Evolutionary conservation across 2,113 vertebrate species (phyloP).

Genomic region (Emydocephalus ijimae): DNA sequence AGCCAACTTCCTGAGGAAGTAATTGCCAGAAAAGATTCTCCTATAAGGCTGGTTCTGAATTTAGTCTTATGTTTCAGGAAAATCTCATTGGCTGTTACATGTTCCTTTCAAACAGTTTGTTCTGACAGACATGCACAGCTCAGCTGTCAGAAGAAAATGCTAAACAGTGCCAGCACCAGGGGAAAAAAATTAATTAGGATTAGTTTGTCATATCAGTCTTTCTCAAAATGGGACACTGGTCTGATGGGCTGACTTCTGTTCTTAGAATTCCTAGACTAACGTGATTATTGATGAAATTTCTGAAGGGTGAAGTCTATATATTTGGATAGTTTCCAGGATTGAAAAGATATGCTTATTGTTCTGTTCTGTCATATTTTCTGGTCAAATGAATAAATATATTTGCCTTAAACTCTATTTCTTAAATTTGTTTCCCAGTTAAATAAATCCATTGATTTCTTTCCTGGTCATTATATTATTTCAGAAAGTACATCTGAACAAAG

Average conservation of each 20-base stretch:
- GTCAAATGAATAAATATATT: not conserved
- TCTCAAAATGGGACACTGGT: not conserved
- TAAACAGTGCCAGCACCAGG: not conserved
- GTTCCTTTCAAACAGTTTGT: not conserved
- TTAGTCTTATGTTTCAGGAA: not conserved
- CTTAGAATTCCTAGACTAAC: not conserved
- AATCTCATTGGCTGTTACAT: not conserved
- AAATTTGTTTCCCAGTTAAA: conserved; percentile 29
- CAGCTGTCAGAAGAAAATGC: not conserved
- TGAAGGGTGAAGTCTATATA: not conserved
- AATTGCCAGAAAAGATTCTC: not conserved
- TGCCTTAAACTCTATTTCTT: not conserved
- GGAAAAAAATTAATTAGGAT: not conserved
- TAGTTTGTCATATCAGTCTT: not conserved
- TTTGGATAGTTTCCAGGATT: not conserved
- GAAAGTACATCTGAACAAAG: conserved; percentile 17
- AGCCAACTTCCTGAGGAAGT: not conserved
- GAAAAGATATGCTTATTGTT: not conserved
- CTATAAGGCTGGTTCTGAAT: not conserved
- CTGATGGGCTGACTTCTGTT: not conserved
- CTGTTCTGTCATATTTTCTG: not conserved
- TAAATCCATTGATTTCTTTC: not conserved
- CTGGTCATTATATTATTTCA: conserved; percentile 4
- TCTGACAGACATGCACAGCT: not conserved
- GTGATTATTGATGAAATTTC: not conserved